Conservation (phyloP, 2,797 vertebrate genomes). For the Chromobotia macracanthus region DNA sequence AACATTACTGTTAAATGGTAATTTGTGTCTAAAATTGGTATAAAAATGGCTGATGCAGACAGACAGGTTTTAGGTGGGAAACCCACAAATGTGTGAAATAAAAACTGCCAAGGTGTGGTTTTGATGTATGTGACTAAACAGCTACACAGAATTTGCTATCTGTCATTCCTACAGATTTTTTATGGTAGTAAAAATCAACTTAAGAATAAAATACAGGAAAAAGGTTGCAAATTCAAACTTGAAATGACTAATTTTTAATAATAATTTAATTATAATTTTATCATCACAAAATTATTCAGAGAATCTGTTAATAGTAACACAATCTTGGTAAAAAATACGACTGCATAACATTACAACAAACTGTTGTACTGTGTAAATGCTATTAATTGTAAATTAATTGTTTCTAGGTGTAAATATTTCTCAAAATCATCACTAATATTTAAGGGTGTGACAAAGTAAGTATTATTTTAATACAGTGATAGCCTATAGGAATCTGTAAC, state of each 20-base stretch:
- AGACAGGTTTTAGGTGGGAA: conserved; percentile 14
- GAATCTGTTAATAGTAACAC: conserved; percentile 12
- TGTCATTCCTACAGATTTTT: conserved; percentile 5
- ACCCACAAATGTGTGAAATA: conserved; percentile 49
- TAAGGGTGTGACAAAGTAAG: conserved; percentile 33
- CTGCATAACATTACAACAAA: conserved; percentile 8
- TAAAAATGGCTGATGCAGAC: conserved; percentile 59
- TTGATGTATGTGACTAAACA: conserved; percentile 32
- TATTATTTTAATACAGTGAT: conserved; percentile 27
- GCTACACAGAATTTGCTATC: background rate
- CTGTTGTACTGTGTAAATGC: conserved; percentile 2
- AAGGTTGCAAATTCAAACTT: conserved; percentile 9
- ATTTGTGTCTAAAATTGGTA: conserved; percentile 7
- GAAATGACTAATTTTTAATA: background rate
- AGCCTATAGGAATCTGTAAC: conserved; percentile 22
- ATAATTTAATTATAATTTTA: background rate
- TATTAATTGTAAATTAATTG: no score
- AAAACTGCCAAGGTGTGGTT: conserved; percentile 59
- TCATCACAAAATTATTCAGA: conserved; percentile 20
- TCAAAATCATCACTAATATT: conserved; percentile 30
- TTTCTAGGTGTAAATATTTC: no score
- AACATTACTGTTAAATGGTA: conserved; percentile 10
- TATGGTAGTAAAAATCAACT: background rate
- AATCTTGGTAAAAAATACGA: conserved; percentile 9
- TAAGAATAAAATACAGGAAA: conserved; percentile 26